Percentiles rank a stretch among this genome's conserved stretches.
Conservation (phyloP, 2,797 vertebrate species). For the Siniperca undulata region DNA sequence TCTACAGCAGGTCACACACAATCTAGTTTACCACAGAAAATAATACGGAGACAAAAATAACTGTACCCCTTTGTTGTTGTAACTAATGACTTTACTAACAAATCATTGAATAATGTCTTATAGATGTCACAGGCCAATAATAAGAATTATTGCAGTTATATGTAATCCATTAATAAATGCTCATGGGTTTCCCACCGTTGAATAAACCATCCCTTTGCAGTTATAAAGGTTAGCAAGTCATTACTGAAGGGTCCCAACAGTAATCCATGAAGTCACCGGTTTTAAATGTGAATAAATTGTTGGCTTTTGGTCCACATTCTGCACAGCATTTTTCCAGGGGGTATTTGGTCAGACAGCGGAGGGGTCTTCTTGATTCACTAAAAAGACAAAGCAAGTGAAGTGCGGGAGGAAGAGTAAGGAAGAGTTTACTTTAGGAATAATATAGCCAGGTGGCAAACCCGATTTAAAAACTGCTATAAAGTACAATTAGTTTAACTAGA, state of each 20-base stretch:
- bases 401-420: too few species aligned
- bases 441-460: neutral
- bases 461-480: too few species aligned
- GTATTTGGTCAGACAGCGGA: neutral
- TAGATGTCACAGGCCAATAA: neutral
- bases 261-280: neutral
- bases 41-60: neutral
- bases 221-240: too few species aligned
- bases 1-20: neutral
- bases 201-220: neutral
- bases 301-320: neutral
- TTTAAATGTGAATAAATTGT: neutral
- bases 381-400: too few species aligned
- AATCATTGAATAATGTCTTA: too few species aligned
- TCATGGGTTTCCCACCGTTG: neutral
- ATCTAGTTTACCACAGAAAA: neutral
- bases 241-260: neutral
- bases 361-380: neutral
- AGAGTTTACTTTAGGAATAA: neutral
- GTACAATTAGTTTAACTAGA: neutral
- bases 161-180: neutral
- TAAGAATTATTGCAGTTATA: neutral
- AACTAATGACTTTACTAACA: too few species aligned
- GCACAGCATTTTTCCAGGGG: neutral
- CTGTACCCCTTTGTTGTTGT: too few species aligned